Percentiles rank a stretch among this genome's conserved stretches.
Conservation (phyloP, 2,888 invertebrate species). For the Abscondita cerata region DNA sequence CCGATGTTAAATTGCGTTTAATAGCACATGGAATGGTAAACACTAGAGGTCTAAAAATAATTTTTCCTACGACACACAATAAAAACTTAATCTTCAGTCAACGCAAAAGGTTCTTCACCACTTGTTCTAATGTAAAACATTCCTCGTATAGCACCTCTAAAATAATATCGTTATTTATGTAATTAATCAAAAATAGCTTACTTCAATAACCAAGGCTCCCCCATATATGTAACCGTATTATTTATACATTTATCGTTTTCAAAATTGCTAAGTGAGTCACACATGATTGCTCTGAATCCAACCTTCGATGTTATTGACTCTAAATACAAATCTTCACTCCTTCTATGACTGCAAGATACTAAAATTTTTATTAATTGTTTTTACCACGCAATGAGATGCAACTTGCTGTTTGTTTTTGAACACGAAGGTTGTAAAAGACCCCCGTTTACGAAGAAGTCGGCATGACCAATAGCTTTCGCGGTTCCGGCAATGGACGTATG, state of each 20-base stretch:
- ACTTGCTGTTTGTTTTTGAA: conserved; percentile 20
- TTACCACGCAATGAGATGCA: neutral
- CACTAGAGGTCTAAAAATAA: no score
- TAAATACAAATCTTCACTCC: conserved; percentile 28
- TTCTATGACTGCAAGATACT: conserved; percentile 30
- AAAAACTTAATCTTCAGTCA: conserved; percentile 1
- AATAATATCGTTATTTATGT: neutral
- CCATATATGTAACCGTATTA: conserved; percentile 25
- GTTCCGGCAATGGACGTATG: conserved; percentile 24
- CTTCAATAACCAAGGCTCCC: conserved; percentile 29
- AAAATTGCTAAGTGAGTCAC: conserved; percentile 25
- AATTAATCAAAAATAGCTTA: conserved; percentile 3
- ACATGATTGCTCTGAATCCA: conserved; percentile 24
- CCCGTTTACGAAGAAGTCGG: conserved; percentile 32
- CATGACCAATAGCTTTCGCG: conserved; percentile 13
- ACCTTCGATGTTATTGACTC: conserved; percentile 28
- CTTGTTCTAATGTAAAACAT: conserved; percentile 19
- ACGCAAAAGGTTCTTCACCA: conserved; percentile 11
- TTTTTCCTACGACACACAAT: no score
- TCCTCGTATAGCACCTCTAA: conserved; percentile 4
- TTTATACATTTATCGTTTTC: conserved; percentile 27
- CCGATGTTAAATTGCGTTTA: no score
- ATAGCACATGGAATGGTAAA: no score
- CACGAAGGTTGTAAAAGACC: conserved; percentile 25
- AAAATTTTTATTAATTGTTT: neutral